These are phyloP conservation scores for Brenthis daphne DNA, from an alignment of 2,888 invertebrate genomes.

Conservation along the genomic window DNA sequence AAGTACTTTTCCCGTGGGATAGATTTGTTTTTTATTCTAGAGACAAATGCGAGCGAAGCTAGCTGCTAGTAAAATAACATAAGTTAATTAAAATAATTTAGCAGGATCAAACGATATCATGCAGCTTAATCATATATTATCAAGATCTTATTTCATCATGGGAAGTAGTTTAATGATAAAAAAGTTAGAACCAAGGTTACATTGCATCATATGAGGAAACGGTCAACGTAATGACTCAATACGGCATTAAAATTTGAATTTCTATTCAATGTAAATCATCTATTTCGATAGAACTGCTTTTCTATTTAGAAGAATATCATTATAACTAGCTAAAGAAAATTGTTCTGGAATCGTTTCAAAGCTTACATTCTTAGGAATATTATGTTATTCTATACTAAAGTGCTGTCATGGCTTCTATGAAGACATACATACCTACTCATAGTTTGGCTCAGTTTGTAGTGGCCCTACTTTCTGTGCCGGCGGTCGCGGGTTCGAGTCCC, in stretches of 20 bases:
- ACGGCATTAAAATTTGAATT: constrained; percentile 11
- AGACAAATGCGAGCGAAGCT: too few relatives aligned
- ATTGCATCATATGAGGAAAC: constrained; percentile 26
- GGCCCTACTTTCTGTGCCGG: too few relatives aligned
- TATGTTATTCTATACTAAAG: too few relatives aligned
- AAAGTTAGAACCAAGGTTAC: constrained; percentile 5
- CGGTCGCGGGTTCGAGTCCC: too few relatives aligned
- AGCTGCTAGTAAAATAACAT: neutral
- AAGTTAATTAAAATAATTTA: neutral
- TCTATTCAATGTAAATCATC: constrained; percentile 20
- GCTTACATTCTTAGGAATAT: too few relatives aligned
- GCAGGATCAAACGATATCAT: neutral
- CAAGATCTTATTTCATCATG: constrained; percentile 13
- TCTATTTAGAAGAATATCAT: neutral
- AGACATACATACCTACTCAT: too few relatives aligned
- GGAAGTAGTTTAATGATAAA: constrained; percentile 17
- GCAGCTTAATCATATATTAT: neutral
- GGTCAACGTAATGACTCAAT: constrained; percentile 17
- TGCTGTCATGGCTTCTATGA: too few relatives aligned
- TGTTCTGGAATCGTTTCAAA: too few relatives aligned
- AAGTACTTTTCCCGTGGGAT: too few relatives aligned
- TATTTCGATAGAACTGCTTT: neutral
- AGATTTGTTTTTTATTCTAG: too few relatives aligned
- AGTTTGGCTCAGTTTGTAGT: too few relatives aligned
- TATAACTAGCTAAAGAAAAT: too few relatives aligned